These are phyloP conservation scores for Mamestra brassicae DNA, from an alignment of 2,888 invertebrate species.

Conservation along the genomic window DNA sequence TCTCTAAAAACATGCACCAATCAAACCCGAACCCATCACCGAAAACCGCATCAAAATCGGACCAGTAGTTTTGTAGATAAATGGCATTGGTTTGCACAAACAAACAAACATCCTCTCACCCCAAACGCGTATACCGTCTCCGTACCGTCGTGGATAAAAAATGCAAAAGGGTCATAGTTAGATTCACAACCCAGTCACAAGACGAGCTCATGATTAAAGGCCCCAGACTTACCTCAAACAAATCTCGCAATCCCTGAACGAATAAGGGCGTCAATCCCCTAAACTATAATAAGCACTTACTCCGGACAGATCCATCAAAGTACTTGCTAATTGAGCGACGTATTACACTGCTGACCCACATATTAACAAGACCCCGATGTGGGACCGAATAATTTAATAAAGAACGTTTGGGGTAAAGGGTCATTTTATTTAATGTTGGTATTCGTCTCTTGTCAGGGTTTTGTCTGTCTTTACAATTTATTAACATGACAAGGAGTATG, in stretches of 20 bases:
- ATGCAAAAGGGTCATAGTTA: not conserved
- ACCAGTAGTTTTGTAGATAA: too few relatives aligned
- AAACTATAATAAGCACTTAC: conserved; percentile 16
- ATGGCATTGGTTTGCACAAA: too few relatives aligned
- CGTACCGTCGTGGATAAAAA: too few relatives aligned
- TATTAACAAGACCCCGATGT: not conserved
- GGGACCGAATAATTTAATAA: conserved; percentile 16
- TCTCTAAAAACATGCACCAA: too few relatives aligned
- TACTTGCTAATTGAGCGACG: conserved; percentile 18
- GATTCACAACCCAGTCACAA: not conserved
- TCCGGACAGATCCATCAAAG: conserved; percentile 8
- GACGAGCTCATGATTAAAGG: conserved; percentile 30
- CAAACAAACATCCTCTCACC: too few relatives aligned
- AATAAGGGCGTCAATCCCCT: not conserved
- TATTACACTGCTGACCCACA: conserved; percentile 16
- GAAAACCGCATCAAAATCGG: too few relatives aligned
- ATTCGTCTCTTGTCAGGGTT: not conserved
- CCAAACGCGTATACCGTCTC: too few relatives aligned
- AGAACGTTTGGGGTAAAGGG: conserved; percentile 1
- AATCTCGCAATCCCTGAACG: not conserved
- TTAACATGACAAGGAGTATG: not conserved
- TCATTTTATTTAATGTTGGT: not conserved
- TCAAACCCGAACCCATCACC: too few relatives aligned
- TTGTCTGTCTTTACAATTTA: conserved; percentile 2
- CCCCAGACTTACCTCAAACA: not conserved